These are phyloP conservation scores for Diadegma fenestrale DNA, from an alignment of 2,888 invertebrate genomes.

Conservation along the genomic window DNA sequence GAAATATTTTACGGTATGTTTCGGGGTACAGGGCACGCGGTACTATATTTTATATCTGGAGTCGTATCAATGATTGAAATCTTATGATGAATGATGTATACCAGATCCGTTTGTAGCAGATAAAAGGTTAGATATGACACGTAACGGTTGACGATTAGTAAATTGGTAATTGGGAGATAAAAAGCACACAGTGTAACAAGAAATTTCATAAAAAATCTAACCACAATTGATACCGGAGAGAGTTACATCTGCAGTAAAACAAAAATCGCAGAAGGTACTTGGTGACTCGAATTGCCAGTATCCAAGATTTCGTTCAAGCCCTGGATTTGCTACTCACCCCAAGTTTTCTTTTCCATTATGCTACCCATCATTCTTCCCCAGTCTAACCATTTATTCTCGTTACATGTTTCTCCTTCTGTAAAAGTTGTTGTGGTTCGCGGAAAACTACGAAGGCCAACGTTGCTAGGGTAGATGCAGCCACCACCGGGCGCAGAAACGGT, in stretches of 20 bases:
- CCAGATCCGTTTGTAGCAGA: background rate
- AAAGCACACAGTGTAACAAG: background rate
- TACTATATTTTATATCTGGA: constrained; percentile 48
- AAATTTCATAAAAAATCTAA: background rate
- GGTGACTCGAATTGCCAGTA: constrained; percentile 45
- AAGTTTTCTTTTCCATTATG: constrained; percentile 43
- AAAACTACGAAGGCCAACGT: constrained; percentile 67
- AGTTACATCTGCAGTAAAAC: background rate
- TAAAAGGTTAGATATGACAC: background rate
- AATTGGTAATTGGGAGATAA: background rate
- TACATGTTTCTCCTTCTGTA: constrained; percentile 65
- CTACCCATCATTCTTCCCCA: constrained; percentile 23
- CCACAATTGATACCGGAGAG: background rate
- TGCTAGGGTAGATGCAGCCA: constrained; percentile 55
- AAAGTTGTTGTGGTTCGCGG: constrained; percentile 67
- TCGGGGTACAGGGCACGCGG: constrained; percentile 38
- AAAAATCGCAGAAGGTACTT: constrained; percentile 28
- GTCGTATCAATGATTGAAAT: constrained; percentile 39
- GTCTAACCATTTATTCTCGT: constrained; percentile 71
- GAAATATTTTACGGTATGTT: constrained; percentile 28
- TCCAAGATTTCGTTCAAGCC: constrained; percentile 43
- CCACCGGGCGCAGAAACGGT: constrained; percentile 49
- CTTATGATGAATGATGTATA: constrained; percentile 29
- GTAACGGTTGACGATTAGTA: background rate
- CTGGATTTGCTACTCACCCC: background rate